A percentile compares a stretch with the other conserved stretches of the same genome.
Conservation (phyloP, 2,888 invertebrate genomes). For the Standfussiana lucernea region DNA sequence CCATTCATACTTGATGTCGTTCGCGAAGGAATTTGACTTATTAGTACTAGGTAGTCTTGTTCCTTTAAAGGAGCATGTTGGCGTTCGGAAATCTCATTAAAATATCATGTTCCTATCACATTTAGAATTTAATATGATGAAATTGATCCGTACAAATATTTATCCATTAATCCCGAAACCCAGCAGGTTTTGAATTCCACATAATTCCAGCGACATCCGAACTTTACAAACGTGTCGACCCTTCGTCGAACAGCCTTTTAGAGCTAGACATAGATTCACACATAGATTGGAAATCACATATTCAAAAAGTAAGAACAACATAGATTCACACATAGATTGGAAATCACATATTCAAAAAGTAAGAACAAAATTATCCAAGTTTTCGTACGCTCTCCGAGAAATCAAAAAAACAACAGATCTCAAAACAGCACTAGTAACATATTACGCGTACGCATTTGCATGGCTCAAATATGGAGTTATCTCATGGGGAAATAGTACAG, state of each 20-base stretch:
- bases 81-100: conserved; percentile 72
- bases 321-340: too few relatives aligned
- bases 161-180: conserved; percentile 24
- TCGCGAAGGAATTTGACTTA: conserved; percentile 73
- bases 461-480: too few relatives aligned
- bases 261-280: too few relatives aligned
- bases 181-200: conserved; percentile 26
- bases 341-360: too few relatives aligned
- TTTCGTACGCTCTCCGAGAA: too few relatives aligned
- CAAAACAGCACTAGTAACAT: too few relatives aligned
- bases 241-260: conserved; percentile 10
- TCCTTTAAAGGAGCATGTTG: conserved; percentile 54
- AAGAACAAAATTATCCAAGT: too few relatives aligned
- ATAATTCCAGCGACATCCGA: conserved; percentile 22
- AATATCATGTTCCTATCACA: conserved; percentile 70
- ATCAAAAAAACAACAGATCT: too few relatives aligned
- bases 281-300: too few relatives aligned
- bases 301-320: too few relatives aligned
- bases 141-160: conserved; percentile 52
- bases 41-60: conserved; percentile 68
- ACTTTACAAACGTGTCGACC: conserved; percentile 39
- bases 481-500: too few relatives aligned
- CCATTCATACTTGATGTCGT: conserved; percentile 77
- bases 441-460: too few relatives aligned
- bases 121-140: conserved; percentile 62